Base-by-base conservation (phyloP, 2,797 vertebrate genomes). In the Rhinatrema bivittatum region DNA sequence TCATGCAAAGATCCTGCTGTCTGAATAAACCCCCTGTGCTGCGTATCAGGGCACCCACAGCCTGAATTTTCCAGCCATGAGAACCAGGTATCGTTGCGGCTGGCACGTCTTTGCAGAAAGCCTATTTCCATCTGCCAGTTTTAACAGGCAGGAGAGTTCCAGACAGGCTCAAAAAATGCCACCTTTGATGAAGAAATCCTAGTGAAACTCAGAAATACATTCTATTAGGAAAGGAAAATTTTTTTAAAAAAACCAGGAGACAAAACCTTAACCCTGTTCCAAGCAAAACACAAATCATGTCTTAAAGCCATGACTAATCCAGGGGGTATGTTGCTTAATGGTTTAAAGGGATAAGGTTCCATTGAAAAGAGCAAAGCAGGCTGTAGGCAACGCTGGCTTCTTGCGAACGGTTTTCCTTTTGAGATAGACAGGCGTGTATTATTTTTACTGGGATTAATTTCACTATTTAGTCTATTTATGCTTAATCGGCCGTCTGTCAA, bases 231-330 rank as follows among this genome's bases (percentile, higher is more conserved):
- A 55, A 36, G 54, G 1, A 37, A 28, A 39, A 37, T 29, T 29
- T n/a, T n/a, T n/a, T n/a, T n/a, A n/a, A n/a, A 24, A 32, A 13
- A 19, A n/a, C n/a, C n/a, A n/a, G n/a, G n/a, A n/a, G n/a, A n/a
- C n/a, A n/a, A n/a, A n/a, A n/a, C n/a, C n/a, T n/a, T n/a, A n/a
- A n/a, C n/a, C n/a, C n/a, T 2, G 3, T 29, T 65, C 62, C 67
- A 65, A 61, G 37, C 24, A 39, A 63, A 72, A 73, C 10, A 62
- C 42, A 26, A 37, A n/a, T n/a, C n/a, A n/a, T n/a, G n/a, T n/a
- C n/a, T n/a, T n/a, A n/a, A n/a, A n/a, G n/a, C n/a, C n/a, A n/a
- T n/a, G n/a, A n/a, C 63, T 56, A 69, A 67, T 44, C 42, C 42
- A n/a, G 59, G n/a, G n/a, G n/a, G n/a, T n/a, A n/a, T n/a, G n/a